Evolutionary conservation across 1,140 invertebrate species (phyloP).

Genomic region (Orius insidiosus): DNA sequence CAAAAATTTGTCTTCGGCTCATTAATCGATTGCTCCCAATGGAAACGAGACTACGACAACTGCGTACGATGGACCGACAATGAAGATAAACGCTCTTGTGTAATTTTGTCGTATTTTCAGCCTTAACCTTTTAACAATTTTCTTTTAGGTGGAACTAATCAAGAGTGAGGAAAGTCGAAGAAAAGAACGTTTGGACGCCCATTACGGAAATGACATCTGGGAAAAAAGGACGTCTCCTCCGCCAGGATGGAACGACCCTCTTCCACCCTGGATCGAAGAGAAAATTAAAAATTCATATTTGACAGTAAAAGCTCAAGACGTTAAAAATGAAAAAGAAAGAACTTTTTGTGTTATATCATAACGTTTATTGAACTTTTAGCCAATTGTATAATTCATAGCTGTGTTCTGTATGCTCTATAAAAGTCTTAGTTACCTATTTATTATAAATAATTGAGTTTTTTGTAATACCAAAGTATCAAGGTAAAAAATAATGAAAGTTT

Average conservation of each 20-base stretch:
- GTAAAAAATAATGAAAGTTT: too few species aligned
- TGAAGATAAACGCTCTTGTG: slow-evolving; percentile 43
- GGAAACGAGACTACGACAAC: slow-evolving; percentile 57
- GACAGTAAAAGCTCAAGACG: slow-evolving; percentile 39
- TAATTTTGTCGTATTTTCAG: slow-evolving; percentile 28
- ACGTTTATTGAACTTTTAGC: not conserved
- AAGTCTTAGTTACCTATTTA: too few species aligned
- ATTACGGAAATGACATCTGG: slow-evolving; percentile 62
- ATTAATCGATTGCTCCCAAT: slow-evolving; percentile 49
- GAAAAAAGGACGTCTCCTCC: slow-evolving; percentile 53
- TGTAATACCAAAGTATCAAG: too few species aligned
- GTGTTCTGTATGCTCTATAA: not conserved
- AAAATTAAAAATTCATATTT: slow-evolving; percentile 47
- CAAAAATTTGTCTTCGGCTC: slow-evolving; percentile 70
- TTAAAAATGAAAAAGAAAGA: slow-evolving; percentile 26
- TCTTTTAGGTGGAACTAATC: slow-evolving; percentile 43
- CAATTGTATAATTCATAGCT: not conserved
- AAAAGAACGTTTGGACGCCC: slow-evolving; percentile 37
- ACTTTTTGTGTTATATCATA: slow-evolving; percentile 3
- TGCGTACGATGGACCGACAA: slow-evolving; percentile 47
- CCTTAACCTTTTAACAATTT: not conserved
- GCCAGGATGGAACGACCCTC: slow-evolving; percentile 53
- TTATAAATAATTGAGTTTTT: too few species aligned
- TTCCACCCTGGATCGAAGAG: slow-evolving; percentile 55
- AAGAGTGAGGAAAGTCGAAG: slow-evolving; percentile 49